Evolutionary conservation across 1,140 invertebrate species (phyloP).

Genomic region (Caenorhabditis inopinata): DNA sequence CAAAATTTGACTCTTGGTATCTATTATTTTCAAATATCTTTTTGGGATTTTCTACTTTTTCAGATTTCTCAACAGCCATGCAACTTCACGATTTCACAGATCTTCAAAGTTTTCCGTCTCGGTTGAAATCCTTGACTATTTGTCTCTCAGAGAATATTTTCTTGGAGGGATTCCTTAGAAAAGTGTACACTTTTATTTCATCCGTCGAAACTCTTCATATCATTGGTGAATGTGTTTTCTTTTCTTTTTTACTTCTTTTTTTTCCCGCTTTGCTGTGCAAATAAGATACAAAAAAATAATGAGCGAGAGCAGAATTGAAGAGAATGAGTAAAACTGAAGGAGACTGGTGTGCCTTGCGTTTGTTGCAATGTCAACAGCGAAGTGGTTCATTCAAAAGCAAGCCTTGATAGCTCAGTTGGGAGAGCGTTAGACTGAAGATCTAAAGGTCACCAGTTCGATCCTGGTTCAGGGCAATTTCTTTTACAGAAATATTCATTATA

Average conservation of each 20-base stretch:
- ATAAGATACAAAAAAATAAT: not conserved
- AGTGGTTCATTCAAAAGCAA: no score
- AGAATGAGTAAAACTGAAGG: no score
- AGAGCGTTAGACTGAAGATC: slow-evolving; percentile 59
- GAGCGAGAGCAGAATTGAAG: not conserved
- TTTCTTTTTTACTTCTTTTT: not conserved
- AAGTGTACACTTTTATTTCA: slow-evolving; percentile 99
- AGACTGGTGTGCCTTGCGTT: no score
- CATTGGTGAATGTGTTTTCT: slow-evolving; percentile 75
- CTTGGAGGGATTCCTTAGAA: slow-evolving; percentile 99
- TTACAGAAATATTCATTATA: not conserved
- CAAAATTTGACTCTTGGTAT: slow-evolving; percentile 89
- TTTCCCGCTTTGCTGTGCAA: not conserved
- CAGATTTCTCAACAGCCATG: slow-evolving; percentile 66
- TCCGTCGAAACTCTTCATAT: slow-evolving; percentile 96
- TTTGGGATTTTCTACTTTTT: not conserved
- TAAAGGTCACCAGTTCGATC: slow-evolving; percentile 55
- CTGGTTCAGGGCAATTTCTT: slow-evolving; percentile 38
- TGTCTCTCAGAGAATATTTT: slow-evolving; percentile 98
- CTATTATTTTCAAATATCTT: not conserved
- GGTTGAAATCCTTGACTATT: slow-evolving; percentile 90
- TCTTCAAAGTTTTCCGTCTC: slow-evolving; percentile 92
- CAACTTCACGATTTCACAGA: slow-evolving; percentile 98
- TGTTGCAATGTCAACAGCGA: no score
- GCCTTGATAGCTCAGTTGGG: slow-evolving; percentile 56